Evolutionary conservation across 2,888 invertebrate genomes (phyloP).

Genomic region (Pharmacophagus antenor): DNA sequence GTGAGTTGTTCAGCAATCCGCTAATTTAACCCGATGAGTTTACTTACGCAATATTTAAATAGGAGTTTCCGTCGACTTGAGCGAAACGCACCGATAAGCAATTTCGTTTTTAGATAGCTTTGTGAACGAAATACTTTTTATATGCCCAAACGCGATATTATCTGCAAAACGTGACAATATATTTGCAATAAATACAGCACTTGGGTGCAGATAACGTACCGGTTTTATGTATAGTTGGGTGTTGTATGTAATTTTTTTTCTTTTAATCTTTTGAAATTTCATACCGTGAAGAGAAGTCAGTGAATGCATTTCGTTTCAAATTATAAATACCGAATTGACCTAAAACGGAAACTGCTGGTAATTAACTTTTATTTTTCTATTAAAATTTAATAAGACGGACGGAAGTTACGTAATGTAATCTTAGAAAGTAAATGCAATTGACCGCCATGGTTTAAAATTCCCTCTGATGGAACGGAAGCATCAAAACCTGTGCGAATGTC

Average conservation of each 20-base stretch:
- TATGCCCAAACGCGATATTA: slow-evolving; percentile 11
- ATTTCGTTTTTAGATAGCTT: slow-evolving; percentile 12
- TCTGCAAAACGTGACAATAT: slow-evolving; percentile 20
- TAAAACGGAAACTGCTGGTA: background rate
- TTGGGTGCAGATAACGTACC: slow-evolving; percentile 13
- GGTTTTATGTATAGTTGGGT: background rate
- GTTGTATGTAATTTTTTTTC: background rate
- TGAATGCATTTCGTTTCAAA: background rate
- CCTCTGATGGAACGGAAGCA: slow-evolving; percentile 50
- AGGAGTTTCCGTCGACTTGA: background rate
- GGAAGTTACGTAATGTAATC: slow-evolving; percentile 13
- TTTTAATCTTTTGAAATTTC: background rate
- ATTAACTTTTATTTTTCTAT: slow-evolving; percentile 8
- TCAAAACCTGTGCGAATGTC: slow-evolving; percentile 52
- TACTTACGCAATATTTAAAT: slow-evolving; percentile 13
- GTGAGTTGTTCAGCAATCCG: slow-evolving; percentile 7
- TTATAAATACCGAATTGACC: slow-evolving; percentile 1
- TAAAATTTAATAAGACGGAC: slow-evolving; percentile 9
- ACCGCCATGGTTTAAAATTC: slow-evolving; percentile 28
- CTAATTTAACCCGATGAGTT: slow-evolving; percentile 5
- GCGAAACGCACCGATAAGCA: background rate
- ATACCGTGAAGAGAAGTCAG: background rate
- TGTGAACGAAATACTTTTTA: slow-evolving; percentile 10
- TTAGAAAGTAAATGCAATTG: slow-evolving; percentile 27
- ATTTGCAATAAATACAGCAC: slow-evolving; percentile 21